Base-by-base conservation (phyloP, 2,113 vertebrate genomes). In the Eurypyga helias region DNA sequence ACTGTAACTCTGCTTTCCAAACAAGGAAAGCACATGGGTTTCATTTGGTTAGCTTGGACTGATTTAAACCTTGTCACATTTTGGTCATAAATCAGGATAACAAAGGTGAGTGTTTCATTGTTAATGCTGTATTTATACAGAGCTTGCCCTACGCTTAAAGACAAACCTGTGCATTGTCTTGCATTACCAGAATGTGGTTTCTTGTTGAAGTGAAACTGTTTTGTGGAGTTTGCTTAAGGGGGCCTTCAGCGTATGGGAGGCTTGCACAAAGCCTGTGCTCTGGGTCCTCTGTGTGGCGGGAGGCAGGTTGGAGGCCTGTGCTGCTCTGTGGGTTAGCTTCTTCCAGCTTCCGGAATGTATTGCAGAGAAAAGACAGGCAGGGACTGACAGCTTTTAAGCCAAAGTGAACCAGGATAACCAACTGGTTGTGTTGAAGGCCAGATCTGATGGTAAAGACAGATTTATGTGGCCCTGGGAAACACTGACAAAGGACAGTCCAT, bases 1-100 rank as follows among this genome's bases (percentile, higher is more conserved):
- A 51, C 24, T 1, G 0, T 52, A 55, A 10, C 38, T 85, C 20
- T 43, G 16, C 36, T 54, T 85, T 76, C 45, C 45, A 33, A 48
- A 51, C 43, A 64, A 16, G 25, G 5, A 71, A 71, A 31, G 9
- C 24, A 49, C 2, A 0, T 26, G 10, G 3, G 2, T 62, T 91
- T 80, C 57, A 52, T 14, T 57, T 76, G 31, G 25, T 58, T 79
- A 65, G 26, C 11, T 20, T 36, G 31, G 51, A 28, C 43, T 48
- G 17, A 76, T 55, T 89, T 55, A 89, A 83, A 61, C 51, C n/a
- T 62, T 51, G 41, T 41, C 51, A 20, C 8, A 4, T 60, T 79
- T 85, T 52, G 12, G 24, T 58, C 11, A 2, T 54, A 76, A 15
- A 62, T 43, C 11, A 52, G 52, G 52, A 57, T 10, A 61, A 69